Evolutionary conservation across 1,140 invertebrate genomes (phyloP), one percentile per base, ranked within the genome.

Genomic region (Bombus turneri): DNA sequence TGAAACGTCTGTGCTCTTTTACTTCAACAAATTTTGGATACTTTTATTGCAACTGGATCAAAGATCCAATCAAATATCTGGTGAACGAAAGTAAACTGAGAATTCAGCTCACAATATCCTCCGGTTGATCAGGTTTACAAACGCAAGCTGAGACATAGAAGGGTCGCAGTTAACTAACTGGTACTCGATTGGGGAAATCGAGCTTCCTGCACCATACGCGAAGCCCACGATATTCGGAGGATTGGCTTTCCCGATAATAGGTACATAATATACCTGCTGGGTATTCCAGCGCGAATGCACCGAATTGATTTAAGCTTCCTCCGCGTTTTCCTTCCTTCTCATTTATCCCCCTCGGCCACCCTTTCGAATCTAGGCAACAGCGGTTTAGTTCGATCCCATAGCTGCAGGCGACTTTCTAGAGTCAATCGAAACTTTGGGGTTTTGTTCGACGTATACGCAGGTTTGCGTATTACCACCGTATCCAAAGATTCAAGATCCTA

Each of bases 201-300:
- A 75, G 83, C 64, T 88, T 90, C 81, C 86, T 75, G 85, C 78
- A 28, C 83, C 73, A 62, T 83, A 83, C 79, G 86, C 87, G 78
- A 75, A 89, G 73, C 86, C 79, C 82, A 59, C 86, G 82, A 87
- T 90, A 90, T 90, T 90, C 89, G 82, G 79, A 12, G 88, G 88
- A 90, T 90, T 87, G 88, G 69, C 83, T 90, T 90, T 90, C 76
- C 86, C 86, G 88, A 90, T 90, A 90, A 90, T 90, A 90, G 89
- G 88, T 90, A 88, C 86, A 90, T 90, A 90, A 90, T 90, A 90
- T 90, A 90, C 86, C 89, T 86, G 86, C 80, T 81, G 77, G 88
- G 86, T 90, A 90, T 90, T 88, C 88, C 83, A 86, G 57, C 86
- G 80, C 85, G 89, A 90, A 90, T 90, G 83, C 88, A 86, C 83